Conservation (phyloP, 1,140 invertebrate species). For the Sycophaga agraensis region DNA sequence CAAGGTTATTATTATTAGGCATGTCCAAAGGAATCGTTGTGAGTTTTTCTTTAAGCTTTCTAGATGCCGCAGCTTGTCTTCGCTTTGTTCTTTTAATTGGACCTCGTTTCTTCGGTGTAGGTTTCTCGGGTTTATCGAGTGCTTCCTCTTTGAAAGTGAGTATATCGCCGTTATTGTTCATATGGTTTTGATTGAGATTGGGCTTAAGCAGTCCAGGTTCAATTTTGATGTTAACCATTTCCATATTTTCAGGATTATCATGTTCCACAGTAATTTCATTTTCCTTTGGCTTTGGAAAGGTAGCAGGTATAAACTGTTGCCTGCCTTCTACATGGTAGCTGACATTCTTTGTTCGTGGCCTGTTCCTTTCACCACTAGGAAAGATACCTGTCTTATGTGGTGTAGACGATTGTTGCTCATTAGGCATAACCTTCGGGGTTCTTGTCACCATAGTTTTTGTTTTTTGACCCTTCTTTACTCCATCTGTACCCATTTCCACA, state of each 20-base stretch:
- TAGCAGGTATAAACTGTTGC: constrained; percentile 51
- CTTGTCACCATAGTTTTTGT: constrained; percentile 62
- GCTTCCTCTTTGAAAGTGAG: constrained; percentile 37
- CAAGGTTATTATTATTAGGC: constrained; percentile 2
- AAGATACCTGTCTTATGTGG: neutral
- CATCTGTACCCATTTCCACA: constrained; percentile 57
- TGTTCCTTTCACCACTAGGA: constrained; percentile 25
- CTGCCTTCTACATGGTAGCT: constrained; percentile 64
- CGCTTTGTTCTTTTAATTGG: constrained; percentile 32
- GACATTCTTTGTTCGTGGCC: constrained; percentile 66
- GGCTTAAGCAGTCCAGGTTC: constrained; percentile 38
- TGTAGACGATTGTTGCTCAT: constrained; percentile 40
- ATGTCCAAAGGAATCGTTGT: neutral
- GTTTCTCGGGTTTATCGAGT: constrained; percentile 20
- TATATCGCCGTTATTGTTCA: constrained; percentile 50
- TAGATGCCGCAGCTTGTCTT: constrained; percentile 38
- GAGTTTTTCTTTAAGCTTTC: constrained; percentile 28
- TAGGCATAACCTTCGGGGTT: constrained; percentile 57
- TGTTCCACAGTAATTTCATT: neutral
- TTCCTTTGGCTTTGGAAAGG: constrained; percentile 51
- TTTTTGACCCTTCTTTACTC: constrained; percentile 60
- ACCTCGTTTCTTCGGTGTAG: constrained; percentile 27
- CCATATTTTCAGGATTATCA: neutral
- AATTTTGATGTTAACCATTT: constrained; percentile 48
- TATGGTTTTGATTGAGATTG: constrained; percentile 38